Base-by-base conservation (phyloP, 2,888 invertebrate genomes). In the Metopia argyrocephala region DNA sequence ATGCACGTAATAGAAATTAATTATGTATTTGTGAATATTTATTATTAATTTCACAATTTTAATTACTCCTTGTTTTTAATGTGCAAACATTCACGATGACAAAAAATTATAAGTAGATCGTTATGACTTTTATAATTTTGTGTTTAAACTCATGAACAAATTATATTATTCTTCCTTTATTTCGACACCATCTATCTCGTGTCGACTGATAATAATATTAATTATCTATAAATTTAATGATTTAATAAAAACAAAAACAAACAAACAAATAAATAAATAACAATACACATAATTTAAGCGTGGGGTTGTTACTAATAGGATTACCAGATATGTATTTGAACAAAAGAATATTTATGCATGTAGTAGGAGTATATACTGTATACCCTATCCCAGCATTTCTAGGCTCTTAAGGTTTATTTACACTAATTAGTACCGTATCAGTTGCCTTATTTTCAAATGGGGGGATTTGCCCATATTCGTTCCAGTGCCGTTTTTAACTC, bases 1-100 rank as follows among this genome's bases (percentile, higher is more conserved):
- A 52, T 78, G 82, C 75, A 38, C 73, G 81, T 84, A 84, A 85
- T 85, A 81, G 66, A 73, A 74, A 69, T 79, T 82, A 83, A 82
- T 84, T 83, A 69, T n/a, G n/a, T n/a, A n/a, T 78, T 84, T 82
- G 48, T 45, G 5, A 57, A 61, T 52, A 12, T 52, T 66, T 52
- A 38, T 79, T 68, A 71, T 64, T 52, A 74, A 65, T 69, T 79
- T 57, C 75, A 76, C 23, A 61, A 76, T n/a, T 25, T 25, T 15
- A 70, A 50, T 52, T 31, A 3, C 20, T 25, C 6, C 18, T 23
- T 38, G n/a, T 25, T 62, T 27, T 31, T 54, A 20, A 20, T 38
- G 12, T 62, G 64, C 64, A 57, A 54, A n/a, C 46, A 54, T 23
- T 9, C 21, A 48, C 28, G 46, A 69, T 69, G 75, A 68, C 74